These are phyloP conservation scores for Galaxias olidus DNA, from an alignment of 2,797 vertebrate genomes.

Conservation along the genomic window DNA sequence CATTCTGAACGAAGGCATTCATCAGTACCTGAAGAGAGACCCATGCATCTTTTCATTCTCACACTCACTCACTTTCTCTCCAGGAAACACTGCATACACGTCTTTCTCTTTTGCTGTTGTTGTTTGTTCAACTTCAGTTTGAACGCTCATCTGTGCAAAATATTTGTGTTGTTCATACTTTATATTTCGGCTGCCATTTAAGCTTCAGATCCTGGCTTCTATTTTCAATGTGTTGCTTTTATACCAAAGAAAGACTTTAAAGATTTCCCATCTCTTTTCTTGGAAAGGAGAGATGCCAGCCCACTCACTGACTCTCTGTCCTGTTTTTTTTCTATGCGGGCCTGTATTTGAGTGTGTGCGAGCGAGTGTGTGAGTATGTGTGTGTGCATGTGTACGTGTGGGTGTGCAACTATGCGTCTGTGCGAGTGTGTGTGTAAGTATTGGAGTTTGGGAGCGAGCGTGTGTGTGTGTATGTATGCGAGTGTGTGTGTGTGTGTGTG, in stretches of 20 bases:
- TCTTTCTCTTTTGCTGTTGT: constrained; percentile 38
- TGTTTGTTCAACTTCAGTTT: constrained; percentile 32
- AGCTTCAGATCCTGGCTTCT: constrained; percentile 31
- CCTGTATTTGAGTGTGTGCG: no score
- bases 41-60: constrained; percentile 11
- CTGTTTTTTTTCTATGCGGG: neutral
- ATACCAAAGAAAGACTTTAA: neutral
- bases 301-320: neutral
- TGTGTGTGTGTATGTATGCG: neutral
- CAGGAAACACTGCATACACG: constrained; percentile 51
- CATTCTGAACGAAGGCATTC: no score
- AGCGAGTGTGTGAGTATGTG: no score
- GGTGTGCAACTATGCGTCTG: neutral
- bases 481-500: no score
- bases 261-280: constrained; percentile 18
- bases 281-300: constrained; percentile 39
- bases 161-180: constrained; percentile 37
- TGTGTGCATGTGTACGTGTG: no score
- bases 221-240: constrained; percentile 50
- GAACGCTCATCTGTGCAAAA: constrained; percentile 34
- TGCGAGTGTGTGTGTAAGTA: no score
- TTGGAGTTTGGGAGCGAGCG: no score
- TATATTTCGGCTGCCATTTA: constrained; percentile 55
- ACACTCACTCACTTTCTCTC: constrained; percentile 43
- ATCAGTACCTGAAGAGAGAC: no score